Base-by-base conservation (phyloP, 2,113 vertebrate genomes). In the Cryptotis parvus region DNA sequence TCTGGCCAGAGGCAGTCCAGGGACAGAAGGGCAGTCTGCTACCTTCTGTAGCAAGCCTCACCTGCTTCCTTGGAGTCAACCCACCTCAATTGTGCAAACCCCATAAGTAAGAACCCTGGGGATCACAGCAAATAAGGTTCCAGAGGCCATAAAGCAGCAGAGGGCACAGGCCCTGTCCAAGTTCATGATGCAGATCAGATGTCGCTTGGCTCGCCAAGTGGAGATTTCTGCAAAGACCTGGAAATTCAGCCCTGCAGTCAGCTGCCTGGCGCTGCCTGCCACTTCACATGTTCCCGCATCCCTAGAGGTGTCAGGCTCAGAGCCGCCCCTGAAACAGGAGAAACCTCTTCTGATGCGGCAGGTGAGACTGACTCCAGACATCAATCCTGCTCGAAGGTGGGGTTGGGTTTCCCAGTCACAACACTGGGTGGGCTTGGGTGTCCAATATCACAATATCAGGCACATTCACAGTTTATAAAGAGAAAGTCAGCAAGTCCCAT, bases 391-490 rank as follows among this genome's bases (percentile, higher is more conserved):
- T 92, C 87, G 90, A 61, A 80, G 35, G 81, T 91, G 80, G 73
- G 91, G 52, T 93, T 74, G 73, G 66, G 89, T 91, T 92, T 91
- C 94, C 95, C 95, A 97, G 95, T 96, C 95, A 96, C 91, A 97
- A 97, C 96, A 96, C 94, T 35, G 93, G 93, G 68, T 80, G 85
- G 92, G 95, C 95, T 90, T 93, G 87, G 82, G 84, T 94, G 91
- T 92, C 95, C 93, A 96, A 92, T 91, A 95, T 96, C 94, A 96
- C 93, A 96, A 92, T 91, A 95, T 96, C 94, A 96, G 65, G 66
- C 87, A 91, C 87, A 87, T 96, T 89, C 89, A 95, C 95, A 91
- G 93, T 96, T 96, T 83, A 97, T 92, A 90, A 87, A 94, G 76
- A 83, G 95, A 96, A 93, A 95, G 55, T 58, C 55, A 58, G 91